phyloP scores from a whole-genome alignment of 2,888 invertebrate species.

The Cryptosula pallasiana region DNA sequence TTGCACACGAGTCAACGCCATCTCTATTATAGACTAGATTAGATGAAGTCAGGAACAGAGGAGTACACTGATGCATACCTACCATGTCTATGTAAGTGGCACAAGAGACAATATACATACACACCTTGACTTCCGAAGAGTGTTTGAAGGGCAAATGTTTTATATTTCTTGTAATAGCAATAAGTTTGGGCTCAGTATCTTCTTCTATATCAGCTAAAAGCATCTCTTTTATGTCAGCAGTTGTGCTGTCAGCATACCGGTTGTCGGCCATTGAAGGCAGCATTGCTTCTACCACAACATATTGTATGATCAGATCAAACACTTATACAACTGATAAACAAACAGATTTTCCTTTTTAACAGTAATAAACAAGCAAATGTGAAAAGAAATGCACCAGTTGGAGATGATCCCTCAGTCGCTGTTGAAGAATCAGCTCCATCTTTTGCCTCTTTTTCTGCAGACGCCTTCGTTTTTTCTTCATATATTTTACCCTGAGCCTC shows the following conservation, averaged over 20 bases:
- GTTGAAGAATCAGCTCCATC: background rate
- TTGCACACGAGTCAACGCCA: no score
- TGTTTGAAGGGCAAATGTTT: constrained; percentile 80
- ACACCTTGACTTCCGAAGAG: constrained; percentile 86
- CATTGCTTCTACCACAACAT: no score
- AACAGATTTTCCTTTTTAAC: background rate
- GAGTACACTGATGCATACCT: no score
- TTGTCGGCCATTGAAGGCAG: background rate
- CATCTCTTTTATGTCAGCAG: constrained; percentile 30
- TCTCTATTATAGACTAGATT: no score
- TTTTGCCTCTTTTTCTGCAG: background rate
- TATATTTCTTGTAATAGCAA: constrained; percentile 60
- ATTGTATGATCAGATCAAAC: no score
- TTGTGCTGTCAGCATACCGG: no score
- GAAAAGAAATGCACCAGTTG: background rate
- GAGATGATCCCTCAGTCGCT: no score
- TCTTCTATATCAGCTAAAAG: constrained; percentile 85
- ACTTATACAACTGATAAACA: background rate
- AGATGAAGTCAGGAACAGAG: no score
- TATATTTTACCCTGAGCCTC: constrained; percentile 29
- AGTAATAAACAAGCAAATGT: background rate
- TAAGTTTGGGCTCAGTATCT: background rate
- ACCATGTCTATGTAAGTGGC: no score
- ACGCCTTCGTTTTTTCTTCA: constrained; percentile 4
- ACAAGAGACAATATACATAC: no score